phyloP scores from a whole-genome alignment of 2,113 vertebrate genomes.

The Eulemur macaco region DNA sequence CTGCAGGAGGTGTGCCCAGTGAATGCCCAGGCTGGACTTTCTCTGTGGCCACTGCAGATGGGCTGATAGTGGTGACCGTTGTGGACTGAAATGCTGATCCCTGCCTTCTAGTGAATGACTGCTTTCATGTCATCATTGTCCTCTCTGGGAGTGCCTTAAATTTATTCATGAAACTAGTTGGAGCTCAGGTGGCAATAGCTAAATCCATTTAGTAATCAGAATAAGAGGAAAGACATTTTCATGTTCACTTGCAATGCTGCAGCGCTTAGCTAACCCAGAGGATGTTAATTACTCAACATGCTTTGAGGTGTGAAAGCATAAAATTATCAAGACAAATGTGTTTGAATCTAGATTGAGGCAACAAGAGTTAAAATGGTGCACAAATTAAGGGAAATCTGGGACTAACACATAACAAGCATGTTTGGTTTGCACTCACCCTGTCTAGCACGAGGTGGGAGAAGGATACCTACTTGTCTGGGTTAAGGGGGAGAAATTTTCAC shows the following conservation, averaged over 20 bases:
- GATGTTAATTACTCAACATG: slow-evolving; percentile 84
- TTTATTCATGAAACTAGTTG: slow-evolving; percentile 82
- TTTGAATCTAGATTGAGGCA: slow-evolving; percentile 77
- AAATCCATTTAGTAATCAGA: slow-evolving; percentile 84
- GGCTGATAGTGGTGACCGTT: slow-evolving; percentile 20
- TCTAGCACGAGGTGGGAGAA: background rate
- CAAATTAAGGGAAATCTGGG: slow-evolving; percentile 7
- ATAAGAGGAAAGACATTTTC: slow-evolving; percentile 81
- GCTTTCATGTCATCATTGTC: slow-evolving; percentile 67
- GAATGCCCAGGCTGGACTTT: background rate
- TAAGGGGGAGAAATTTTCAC: background rate
- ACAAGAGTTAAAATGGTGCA: slow-evolving; percentile 72
- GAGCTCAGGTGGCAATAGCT: slow-evolving; percentile 84
- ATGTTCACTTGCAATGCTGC: slow-evolving; percentile 74
- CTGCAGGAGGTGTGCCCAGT: background rate
- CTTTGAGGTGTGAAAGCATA: slow-evolving; percentile 78
- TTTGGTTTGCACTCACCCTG: background rate
- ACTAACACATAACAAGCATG: slow-evolving; percentile 28
- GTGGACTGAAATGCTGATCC: slow-evolving; percentile 30
- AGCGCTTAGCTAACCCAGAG: slow-evolving; percentile 80
- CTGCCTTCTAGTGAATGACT: slow-evolving; percentile 62
- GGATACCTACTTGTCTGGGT: background rate
- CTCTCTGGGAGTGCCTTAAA: slow-evolving; percentile 78
- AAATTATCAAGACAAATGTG: slow-evolving; percentile 79
- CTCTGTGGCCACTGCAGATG: background rate